Conservation (phyloP, 2,797 vertebrate species). For the Labroides dimidiatus region DNA sequence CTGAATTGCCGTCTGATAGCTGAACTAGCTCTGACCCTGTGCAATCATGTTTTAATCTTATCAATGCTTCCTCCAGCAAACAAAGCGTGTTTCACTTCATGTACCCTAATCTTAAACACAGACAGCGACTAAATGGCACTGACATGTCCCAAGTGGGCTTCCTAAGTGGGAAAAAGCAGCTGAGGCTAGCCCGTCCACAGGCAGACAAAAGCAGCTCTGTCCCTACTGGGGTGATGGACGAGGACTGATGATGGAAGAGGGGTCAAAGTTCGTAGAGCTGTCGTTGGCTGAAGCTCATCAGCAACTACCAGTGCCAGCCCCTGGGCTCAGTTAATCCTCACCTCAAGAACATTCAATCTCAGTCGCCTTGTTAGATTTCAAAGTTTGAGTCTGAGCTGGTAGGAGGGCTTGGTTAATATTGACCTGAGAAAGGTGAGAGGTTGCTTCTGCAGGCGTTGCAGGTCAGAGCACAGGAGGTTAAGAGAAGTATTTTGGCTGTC, state of each 20-base stretch:
- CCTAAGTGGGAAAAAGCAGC: constrained; percentile 67
- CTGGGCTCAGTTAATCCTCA: constrained; percentile 35
- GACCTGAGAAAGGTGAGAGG: constrained; percentile 36
- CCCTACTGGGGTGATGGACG: constrained; percentile 66
- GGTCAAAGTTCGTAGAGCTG: constrained; percentile 66
- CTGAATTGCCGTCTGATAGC: too few relatives aligned
- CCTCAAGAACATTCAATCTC: constrained; percentile 8
- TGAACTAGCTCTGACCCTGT: constrained; percentile 13
- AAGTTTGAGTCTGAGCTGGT: neutral
- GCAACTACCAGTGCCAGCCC: constrained; percentile 11
- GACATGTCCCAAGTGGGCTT: constrained; percentile 52
- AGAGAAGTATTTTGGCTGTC: constrained; percentile 33
- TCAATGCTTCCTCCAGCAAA: constrained; percentile 54
- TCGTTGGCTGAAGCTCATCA: constrained; percentile 48
- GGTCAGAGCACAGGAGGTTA: constrained; percentile 12
- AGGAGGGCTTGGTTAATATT: constrained; percentile 4
- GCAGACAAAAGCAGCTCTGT: constrained; percentile 75
- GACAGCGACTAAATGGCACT: constrained; percentile 57
- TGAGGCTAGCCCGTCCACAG: constrained; percentile 46
- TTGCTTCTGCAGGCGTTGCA: constrained; percentile 20
- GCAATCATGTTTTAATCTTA: constrained; percentile 52
- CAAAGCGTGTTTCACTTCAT: constrained; percentile 61
- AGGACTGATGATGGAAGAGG: constrained; percentile 73
- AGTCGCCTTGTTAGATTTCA: constrained; percentile 16
- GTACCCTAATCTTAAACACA: constrained; percentile 63